A percentile compares a stretch with the other conserved stretches of the same genome.
These are phyloP conservation scores for Heliothis subflexa DNA, from an alignment of 1,140 invertebrate genomes.

Conservation along the genomic window DNA sequence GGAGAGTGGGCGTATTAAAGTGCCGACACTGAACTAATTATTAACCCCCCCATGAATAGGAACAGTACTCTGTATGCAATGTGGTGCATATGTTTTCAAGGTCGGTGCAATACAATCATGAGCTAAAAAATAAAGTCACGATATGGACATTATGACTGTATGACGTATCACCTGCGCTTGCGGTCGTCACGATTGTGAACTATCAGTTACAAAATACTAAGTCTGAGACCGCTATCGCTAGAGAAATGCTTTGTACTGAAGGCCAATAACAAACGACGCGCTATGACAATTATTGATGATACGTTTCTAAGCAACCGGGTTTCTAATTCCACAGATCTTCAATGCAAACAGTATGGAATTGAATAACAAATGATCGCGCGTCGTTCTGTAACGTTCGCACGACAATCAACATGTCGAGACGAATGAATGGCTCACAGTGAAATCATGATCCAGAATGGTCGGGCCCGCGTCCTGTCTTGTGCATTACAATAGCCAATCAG, in stretches of 20 bases:
- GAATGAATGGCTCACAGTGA: constrained; percentile 71
- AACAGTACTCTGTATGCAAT: constrained; percentile 49
- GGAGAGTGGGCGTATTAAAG: constrained; percentile 56
- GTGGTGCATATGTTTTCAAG: constrained; percentile 54
- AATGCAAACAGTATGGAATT: constrained; percentile 66
- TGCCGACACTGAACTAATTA: constrained; percentile 48
- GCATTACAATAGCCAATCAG: constrained; percentile 78
- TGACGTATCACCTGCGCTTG: constrained; percentile 41
- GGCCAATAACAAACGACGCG: constrained; percentile 30
- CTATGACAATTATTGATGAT: constrained; percentile 58
- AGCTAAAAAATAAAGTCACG: constrained; percentile 56
- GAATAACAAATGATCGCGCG: constrained; percentile 72
- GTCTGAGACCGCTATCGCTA: constrained; percentile 9
- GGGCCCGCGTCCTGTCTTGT: constrained; percentile 66
- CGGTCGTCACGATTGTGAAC: constrained; percentile 52
- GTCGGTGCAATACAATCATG: constrained; percentile 50
- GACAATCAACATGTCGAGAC: constrained; percentile 75
- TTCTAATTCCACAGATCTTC: constrained; percentile 65
- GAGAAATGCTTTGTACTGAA: constrained; percentile 29
- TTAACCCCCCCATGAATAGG: constrained; percentile 38
- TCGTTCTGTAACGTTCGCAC: constrained; percentile 63
- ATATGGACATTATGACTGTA: constrained; percentile 57
- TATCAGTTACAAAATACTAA: constrained; percentile 30
- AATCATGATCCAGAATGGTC: constrained; percentile 77
- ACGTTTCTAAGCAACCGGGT: constrained; percentile 55